Evolutionary conservation across 2,113 vertebrate genomes (phyloP), one percentile per base, ranked within the genome.

Genomic region (Labeo catla): DNA sequence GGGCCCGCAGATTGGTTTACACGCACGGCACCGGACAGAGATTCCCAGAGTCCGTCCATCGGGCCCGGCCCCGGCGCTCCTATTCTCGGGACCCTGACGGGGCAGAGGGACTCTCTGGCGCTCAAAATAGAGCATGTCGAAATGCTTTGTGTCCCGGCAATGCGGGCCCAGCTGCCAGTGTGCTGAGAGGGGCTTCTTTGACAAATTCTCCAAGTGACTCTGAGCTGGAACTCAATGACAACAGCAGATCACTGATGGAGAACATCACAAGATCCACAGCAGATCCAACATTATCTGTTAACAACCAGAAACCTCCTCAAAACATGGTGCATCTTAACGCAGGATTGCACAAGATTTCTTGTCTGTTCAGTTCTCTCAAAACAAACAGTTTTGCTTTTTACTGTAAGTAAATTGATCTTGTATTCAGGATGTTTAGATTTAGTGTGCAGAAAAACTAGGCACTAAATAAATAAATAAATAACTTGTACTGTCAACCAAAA

Each of bases 111-210:
- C 85, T 86, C 57, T 70, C 81, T 76, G 63, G 19, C 15, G 85
- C 84, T 83, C 73, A 86, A 89, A 92, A 92, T 91, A 91, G 90
- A 84, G 76, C 63, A 61, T 86, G 87, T 81, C 81, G 81, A 78
- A 90, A 90, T 90, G 88, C 73, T 65, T 81, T 85, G 82, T 89
- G 85, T 70, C 76, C 84, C 83, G 68, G 54, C 63, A 83, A 86
- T 88, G 77, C 78, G 89, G 43, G 68, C 81, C 85, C 90, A 92
- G 86, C 88, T 89, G 90, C 84, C 50, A 72, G 49, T 68, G 82
- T 88, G 88, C 86, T 90, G 89, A 92, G 87, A 83, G 43, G 68
- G 85, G 76, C 86, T 88, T 84, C 84, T 88, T 77, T 86, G 84
- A 88, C 82, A 86, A 77, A 74, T 84, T 68, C 72, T 81, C 81